Base-by-base conservation (phyloP, 2,797 vertebrate species). In the Arrhamphus sclerolepis region DNA sequence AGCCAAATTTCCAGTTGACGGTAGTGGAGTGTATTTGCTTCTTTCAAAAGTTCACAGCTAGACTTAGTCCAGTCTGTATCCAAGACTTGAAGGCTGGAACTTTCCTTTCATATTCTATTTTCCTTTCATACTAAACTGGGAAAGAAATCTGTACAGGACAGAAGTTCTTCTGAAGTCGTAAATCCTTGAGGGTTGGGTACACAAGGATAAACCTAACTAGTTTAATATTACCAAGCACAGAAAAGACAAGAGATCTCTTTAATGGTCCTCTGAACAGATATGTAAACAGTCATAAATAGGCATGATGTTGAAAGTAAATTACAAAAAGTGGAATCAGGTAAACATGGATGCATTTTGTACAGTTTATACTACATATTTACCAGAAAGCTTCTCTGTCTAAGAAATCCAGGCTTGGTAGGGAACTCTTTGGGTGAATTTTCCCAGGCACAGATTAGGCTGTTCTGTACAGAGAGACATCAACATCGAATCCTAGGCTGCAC, bases 361-460 rank as follows among this genome's bases (percentile, higher is more conserved):
- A 87, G 34, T 81, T 80, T 85, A 88, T 85, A 67, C 90, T 85
- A 89, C 82, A 85, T 85, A 80, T 86, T 83, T 78, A 87, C 67
- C 78, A 85, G 73, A 86, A 84, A 68, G 65, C 66, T 66, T 85
- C 44, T 87, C 74, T 83, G 84, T 71, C 76, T 84, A 86, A 47
- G 70, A 81, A 80, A 80, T 79, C 85, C 79, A 77, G 78, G 65
- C 78, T 83, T 73, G 77, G 77, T 26, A 41, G 71, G 73, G 70
- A 83, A 72, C 60, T 73, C 72, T 80, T 85, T 44, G 49, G 53
- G 17, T 1, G 39, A 82, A 62, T 34, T 62, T 81, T 67, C 81
- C 77, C 75, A 88, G 86, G 81, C 81, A 86, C 82, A 86, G 76
- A 74, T 79, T 59, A 84, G 86, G 80, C 70, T 82, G 73, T 60